Evolutionary conservation across 1,140 invertebrate species (phyloP).

Genomic region (Penaeus chinensis): DNA sequence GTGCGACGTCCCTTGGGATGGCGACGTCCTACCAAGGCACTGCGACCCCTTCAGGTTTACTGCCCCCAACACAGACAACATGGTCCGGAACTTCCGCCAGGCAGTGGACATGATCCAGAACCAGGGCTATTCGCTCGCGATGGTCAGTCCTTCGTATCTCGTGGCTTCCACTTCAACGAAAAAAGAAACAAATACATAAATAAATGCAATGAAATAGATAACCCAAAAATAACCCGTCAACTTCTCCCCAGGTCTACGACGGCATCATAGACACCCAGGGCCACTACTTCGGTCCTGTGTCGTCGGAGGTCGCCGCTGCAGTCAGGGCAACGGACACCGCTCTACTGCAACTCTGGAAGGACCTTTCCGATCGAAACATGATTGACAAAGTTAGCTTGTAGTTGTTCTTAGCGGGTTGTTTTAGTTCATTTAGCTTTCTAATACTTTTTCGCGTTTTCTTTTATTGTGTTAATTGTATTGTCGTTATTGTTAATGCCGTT

Average conservation of each 20-base stretch:
- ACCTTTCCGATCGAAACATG: constrained; percentile 1
- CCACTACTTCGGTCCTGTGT: constrained; percentile 26
- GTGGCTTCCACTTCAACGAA: too few species aligned
- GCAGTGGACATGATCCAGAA: constrained; percentile 18
- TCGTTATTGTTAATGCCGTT: too few species aligned
- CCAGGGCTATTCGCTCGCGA: constrained; percentile 8
- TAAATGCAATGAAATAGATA: background rate
- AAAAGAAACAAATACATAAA: too few species aligned
- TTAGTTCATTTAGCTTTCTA: too few species aligned
- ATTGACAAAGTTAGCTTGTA: constrained; percentile 1
- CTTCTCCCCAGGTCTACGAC: constrained; percentile 29
- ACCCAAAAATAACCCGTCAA: too few species aligned
- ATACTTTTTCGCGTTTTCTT: too few species aligned
- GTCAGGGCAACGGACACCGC: constrained; percentile 28
- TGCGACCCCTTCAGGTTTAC: too few species aligned
- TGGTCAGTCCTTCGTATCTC: background rate
- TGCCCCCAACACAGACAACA: too few species aligned
- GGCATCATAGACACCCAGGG: constrained; percentile 28
- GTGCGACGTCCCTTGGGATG: too few species aligned
- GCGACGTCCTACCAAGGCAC: too few species aligned
- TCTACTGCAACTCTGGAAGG: constrained; percentile 9
- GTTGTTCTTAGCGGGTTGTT: too few species aligned
- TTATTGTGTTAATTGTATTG: too few species aligned
- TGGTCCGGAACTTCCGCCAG: background rate
- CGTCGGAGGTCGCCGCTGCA: background rate